These are phyloP conservation scores for Perdita meconis DNA, from an alignment of 2,888 invertebrate species.

Conservation along the genomic window DNA sequence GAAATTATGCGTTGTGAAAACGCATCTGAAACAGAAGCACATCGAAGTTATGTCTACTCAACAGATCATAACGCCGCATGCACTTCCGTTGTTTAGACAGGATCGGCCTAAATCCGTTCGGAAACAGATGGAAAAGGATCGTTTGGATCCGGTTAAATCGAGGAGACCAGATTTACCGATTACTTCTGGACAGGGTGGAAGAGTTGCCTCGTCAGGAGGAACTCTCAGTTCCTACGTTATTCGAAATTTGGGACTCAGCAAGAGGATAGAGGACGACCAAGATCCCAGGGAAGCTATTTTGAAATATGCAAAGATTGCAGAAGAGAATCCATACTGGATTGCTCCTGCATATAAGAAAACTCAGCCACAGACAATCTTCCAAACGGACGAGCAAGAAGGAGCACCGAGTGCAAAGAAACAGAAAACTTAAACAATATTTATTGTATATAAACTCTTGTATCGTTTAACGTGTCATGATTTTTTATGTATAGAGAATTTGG, in stretches of 20 bases:
- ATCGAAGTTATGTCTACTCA: slow-evolving; percentile 95
- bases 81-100: slow-evolving; percentile 96
- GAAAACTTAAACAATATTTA: slow-evolving; percentile 77
- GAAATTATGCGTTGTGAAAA: slow-evolving; percentile 94
- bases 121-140: slow-evolving; percentile 95
- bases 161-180: slow-evolving; percentile 93
- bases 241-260: slow-evolving; percentile 96
- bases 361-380: slow-evolving; percentile 94
- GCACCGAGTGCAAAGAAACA: slow-evolving; percentile 86
- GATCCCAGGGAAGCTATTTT: slow-evolving; percentile 98
- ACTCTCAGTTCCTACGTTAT: slow-evolving; percentile 98
- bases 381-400: slow-evolving; percentile 84
- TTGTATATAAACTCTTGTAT: too few species aligned
- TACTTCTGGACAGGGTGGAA: slow-evolving; percentile 95
- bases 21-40: slow-evolving; percentile 91
- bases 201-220: slow-evolving; percentile 97
- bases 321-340: slow-evolving; percentile 98
- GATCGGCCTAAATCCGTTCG: slow-evolving; percentile 94
- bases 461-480: not conserved
- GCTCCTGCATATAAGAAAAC: slow-evolving; percentile 95
- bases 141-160: slow-evolving; percentile 94
- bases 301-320: slow-evolving; percentile 97
- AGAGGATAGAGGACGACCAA: slow-evolving; percentile 94
- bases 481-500: slow-evolving; percentile 4
- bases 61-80: slow-evolving; percentile 98